phyloP scores from a whole-genome alignment of 2,888 invertebrate genomes.

The Gortyna flavago region DNA sequence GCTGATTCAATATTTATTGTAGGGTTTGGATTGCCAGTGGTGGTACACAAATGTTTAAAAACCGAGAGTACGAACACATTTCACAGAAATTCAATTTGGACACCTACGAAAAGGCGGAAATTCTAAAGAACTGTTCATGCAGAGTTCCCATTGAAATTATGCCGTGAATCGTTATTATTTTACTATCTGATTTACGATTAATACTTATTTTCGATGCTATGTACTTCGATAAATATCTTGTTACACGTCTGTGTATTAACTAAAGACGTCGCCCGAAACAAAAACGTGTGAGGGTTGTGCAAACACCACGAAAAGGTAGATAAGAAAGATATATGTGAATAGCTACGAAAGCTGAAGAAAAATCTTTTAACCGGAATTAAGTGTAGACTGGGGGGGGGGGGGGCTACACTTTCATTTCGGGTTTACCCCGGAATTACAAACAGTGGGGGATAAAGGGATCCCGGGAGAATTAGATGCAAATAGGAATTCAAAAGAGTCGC shows the following conservation, averaged over 20 bases:
- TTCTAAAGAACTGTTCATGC: background rate
- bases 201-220: background rate
- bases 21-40: background rate
- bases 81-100: background rate
- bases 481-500: constrained; percentile 16
- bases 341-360: background rate
- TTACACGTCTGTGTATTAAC: background rate
- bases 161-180: background rate
- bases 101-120: background rate
- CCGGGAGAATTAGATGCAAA: constrained; percentile 3
- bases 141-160: background rate
- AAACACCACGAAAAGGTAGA: background rate
- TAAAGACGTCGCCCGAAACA: background rate
- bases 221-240: background rate
- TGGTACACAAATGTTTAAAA: background rate
- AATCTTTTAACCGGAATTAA: background rate
- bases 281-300: background rate
- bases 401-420: background rate
- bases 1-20: background rate
- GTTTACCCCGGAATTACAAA: constrained; percentile 30
- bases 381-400: too few relatives aligned
- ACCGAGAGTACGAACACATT: too few relatives aligned
- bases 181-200: too few relatives aligned
- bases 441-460: constrained; percentile 12
- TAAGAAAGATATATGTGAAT: background rate